Conservation (phyloP, 1,140 invertebrate genomes). For the Drosophila kepulauana region DNA sequence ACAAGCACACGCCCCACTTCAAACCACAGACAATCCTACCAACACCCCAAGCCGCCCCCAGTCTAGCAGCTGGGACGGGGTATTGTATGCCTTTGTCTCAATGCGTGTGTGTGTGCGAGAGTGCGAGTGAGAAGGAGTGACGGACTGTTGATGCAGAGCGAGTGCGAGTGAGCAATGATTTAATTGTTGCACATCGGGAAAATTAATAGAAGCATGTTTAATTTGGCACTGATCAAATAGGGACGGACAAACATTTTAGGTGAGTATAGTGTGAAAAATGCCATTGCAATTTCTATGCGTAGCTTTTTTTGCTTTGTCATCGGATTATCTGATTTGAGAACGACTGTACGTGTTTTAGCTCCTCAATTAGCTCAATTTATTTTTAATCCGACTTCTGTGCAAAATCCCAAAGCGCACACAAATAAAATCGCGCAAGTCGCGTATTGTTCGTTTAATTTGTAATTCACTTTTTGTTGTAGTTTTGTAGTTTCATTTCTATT, state of each 20-base stretch:
- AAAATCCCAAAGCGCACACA: conserved; percentile 48
- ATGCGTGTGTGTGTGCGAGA: conserved; percentile 17
- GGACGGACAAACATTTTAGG: conserved; percentile 78
- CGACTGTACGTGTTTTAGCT: conserved; percentile 54
- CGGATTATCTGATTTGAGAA: conserved; percentile 16
- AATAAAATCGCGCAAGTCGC: conserved; percentile 70
- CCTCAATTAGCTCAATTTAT: conserved; percentile 75
- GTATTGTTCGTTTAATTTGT: conserved; percentile 73
- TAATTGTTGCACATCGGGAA: conserved; percentile 32
- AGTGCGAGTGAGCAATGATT: conserved; percentile 23
- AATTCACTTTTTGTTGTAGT: conserved; percentile 49
- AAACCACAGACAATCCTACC: conserved; percentile 21
- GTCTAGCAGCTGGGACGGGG: not conserved
- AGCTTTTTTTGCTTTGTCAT: conserved; percentile 4
- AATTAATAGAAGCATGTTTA: conserved; percentile 67
- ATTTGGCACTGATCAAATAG: conserved; percentile 75
- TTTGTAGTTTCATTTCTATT: conserved; percentile 41
- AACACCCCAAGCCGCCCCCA: not conserved
- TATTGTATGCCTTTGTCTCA: conserved; percentile 6
- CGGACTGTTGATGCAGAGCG: conserved; percentile 26
- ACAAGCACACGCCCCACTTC: conserved; percentile 71
- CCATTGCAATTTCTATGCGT: conserved; percentile 27
- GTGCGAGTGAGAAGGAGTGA: conserved; percentile 4
- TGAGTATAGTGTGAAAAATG: conserved; percentile 35
- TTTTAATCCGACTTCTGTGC: conserved; percentile 60